Base-by-base conservation (phyloP, 1,140 invertebrate species). In the Nasonia longicornis region DNA sequence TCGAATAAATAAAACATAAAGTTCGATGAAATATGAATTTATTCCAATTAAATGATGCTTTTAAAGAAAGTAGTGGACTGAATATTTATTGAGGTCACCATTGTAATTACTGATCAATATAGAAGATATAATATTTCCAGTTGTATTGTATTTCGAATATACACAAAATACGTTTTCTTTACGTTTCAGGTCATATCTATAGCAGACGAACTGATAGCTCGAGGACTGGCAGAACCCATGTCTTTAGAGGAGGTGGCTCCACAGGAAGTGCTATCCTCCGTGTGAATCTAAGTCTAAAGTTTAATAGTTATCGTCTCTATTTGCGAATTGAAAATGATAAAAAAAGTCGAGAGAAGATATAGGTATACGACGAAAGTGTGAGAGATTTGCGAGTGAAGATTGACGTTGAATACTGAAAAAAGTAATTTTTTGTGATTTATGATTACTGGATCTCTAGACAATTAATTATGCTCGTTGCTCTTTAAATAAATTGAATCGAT, bases 141-240 rank as follows among this genome's bases (percentile, higher is more conserved):
- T 26, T 3, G 7, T 35, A 48, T 66, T 63, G 75, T 52, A 8
- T 70, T 67, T 58, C 45, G 42, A 71, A 16, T 70, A 35, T 52
- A 77, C 31, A 77, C 52, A 11, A 7, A 71, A 73, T 74, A 29
- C 26, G n/a, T 69, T 52, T 81, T 35, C 26, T 78, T 73, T 52
- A 3, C 74, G 26, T 85, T 84, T 1, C 79, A 90, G 89, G 84
- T 89, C 11, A 87, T 90, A 86, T 90, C 89, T 7, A 72, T 90
- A 31, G 87, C 89, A n/a, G 87, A 90, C 4, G 89, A 90, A 87
- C 86, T 90, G 82, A 42, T 90, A 85, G 83, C 84, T 0, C 86
- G 89, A 77, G 87, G 86, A 29, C 85, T 83, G 7, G 89, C 89
- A 7, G 87, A 90, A 38, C 79, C 78, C 6, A 66, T 86, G 38